Base-by-base conservation (phyloP, 2,888 invertebrate genomes). In the Alviniconcha strummeri region DNA sequence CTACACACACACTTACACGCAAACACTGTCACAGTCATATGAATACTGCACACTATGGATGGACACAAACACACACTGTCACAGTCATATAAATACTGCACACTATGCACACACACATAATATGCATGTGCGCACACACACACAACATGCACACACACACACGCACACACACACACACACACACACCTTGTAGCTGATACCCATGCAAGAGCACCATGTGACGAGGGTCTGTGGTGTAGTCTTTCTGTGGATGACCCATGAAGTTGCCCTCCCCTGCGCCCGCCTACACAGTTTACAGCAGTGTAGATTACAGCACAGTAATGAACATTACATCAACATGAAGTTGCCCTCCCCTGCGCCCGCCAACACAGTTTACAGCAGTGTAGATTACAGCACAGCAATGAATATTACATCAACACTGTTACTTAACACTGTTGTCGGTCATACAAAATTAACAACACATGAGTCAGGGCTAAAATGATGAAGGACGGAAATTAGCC, bases 181-280 rank as follows among this genome's bases (percentile, higher is more conserved):
- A 77, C 56, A 90, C 92, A 96, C 94, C 96, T 95, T 93, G 92
- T 13, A 94, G 87, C 80, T 93, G 92, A 91, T 95, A 96, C 8
- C 96, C 96, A 92, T 96, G 96, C 0, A 97, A 94, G 11, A 97
- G 94, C 4, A 97, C 96, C 84, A 97, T 94, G 94, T 97, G 97
- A 8, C 97, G 94, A 0, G 96, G 96, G 93, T 97, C 98, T 94
- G 97, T 97, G 0, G 98, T 97, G 93, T 97, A 98, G 93, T 98
- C 93, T 98, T 97, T 17, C 96, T 96, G 89, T 96, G 96, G 0
- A 96, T 84, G 84, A 52, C 74, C 81, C 64, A 84, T 57, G 36
- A 80, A 85, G 36, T n/a, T 77, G 19, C 76, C 77, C n/a, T 86
- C 86, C 67, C 83, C 85, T 19, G 83, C 97, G 11, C 97, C 97